Percentiles rank a stretch among this genome's conserved stretches.
Evolutionary conservation across 2,113 vertebrate species (phyloP).

Genomic region (Gracilinanus agilis): DNA sequence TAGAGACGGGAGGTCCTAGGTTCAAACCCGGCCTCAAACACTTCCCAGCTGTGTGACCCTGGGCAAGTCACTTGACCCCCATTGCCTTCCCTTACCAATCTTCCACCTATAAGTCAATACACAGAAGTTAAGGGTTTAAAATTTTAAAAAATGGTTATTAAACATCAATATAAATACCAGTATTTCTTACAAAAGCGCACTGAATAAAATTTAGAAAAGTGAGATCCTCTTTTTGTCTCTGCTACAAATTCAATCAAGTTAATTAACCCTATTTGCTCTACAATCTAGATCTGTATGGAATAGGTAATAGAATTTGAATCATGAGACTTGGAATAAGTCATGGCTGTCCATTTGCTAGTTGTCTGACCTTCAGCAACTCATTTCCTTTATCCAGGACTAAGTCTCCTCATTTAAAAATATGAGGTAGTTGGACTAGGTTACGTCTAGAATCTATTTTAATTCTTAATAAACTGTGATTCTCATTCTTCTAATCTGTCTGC

Average conservation of each 20-base stretch:
- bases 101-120: no score
- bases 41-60: no score
- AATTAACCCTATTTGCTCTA: neutral
- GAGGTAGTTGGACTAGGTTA: neutral
- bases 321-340: neutral
- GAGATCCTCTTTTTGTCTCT: neutral
- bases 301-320: neutral
- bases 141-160: neutral
- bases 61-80: no score
- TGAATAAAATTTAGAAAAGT: neutral
- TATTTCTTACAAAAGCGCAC: neutral
- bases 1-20: no score
- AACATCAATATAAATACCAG: neutral
- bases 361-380: neutral
- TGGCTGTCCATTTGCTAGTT: neutral
- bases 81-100: no score
- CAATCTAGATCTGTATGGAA: neutral
- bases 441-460: neutral
- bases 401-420: neutral
- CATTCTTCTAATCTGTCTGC: neutral
- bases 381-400: slow-evolving; percentile 1
- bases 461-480: neutral
- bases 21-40: no score
- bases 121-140: no score
- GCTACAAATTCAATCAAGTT: no score